Percentiles rank a stretch among this genome's conserved stretches.
phyloP scores from a whole-genome alignment of 1,140 invertebrate species.

The Ruditapes philippinarum region DNA sequence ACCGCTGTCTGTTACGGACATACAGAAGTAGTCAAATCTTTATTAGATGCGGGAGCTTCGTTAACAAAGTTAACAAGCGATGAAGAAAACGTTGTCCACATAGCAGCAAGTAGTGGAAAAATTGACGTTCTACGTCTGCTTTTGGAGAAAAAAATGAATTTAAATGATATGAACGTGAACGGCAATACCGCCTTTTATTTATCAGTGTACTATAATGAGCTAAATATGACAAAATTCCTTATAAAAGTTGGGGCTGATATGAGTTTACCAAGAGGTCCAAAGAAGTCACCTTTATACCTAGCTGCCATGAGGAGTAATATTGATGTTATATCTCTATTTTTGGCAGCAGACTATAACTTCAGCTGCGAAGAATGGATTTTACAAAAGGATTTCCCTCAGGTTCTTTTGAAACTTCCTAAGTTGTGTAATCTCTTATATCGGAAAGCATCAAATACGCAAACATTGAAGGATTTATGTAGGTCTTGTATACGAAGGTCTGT shows the following conservation, averaged over 20 bases:
- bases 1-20: slow-evolving; percentile 83
- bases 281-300: slow-evolving; percentile 73
- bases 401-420: slow-evolving; percentile 27
- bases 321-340: slow-evolving; percentile 66
- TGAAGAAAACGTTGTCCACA: slow-evolving; percentile 79
- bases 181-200: slow-evolving; percentile 82
- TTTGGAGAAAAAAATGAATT: slow-evolving; percentile 63
- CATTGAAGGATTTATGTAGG: slow-evolving; percentile 50
- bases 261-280: slow-evolving; percentile 66
- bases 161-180: slow-evolving; percentile 74
- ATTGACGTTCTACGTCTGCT: slow-evolving; percentile 74
- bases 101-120: slow-evolving; percentile 78
- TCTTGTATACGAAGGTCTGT: slow-evolving; percentile 5
- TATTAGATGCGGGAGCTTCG: slow-evolving; percentile 73
- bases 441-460: slow-evolving; percentile 8
- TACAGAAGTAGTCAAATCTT: slow-evolving; percentile 70
- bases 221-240: slow-evolving; percentile 75
- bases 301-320: slow-evolving; percentile 71
- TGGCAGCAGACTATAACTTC: slow-evolving; percentile 75
- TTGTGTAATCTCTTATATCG: slow-evolving; percentile 40
- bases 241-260: slow-evolving; percentile 76
- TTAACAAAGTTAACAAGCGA: slow-evolving; percentile 73
- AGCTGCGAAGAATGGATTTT: slow-evolving; percentile 70
- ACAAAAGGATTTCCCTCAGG: slow-evolving; percentile 54
- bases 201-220: slow-evolving; percentile 78